phyloP scores from a whole-genome alignment of 1,140 invertebrate genomes.

The Pteromalus puparum region DNA sequence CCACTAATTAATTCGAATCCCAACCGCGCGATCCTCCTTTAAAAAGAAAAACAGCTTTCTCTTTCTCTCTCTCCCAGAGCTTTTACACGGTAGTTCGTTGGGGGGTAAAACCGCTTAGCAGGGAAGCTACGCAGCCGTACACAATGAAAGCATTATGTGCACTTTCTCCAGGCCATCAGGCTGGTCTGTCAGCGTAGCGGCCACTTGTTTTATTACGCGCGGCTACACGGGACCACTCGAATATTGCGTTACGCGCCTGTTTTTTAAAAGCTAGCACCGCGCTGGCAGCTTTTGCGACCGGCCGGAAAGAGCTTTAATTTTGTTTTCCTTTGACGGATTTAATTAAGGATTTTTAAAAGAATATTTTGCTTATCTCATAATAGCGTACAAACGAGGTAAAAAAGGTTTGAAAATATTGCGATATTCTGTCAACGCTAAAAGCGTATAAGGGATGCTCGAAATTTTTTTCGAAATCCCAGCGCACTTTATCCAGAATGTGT shows the following conservation, averaged over 20 bases:
- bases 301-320: background rate
- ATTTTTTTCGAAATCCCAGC: background rate
- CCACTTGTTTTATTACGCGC: constrained; percentile 12
- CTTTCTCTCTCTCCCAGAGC: background rate
- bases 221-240: too few species aligned
- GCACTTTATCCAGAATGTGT: background rate
- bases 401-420: too few species aligned
- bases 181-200: background rate
- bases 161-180: background rate
- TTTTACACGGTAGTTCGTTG: background rate
- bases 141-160: constrained; percentile 39
- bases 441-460: background rate
- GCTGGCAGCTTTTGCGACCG: background rate
- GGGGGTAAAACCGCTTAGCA: constrained; percentile 16
- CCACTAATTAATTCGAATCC: constrained; percentile 1
- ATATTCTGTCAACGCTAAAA: too few species aligned
- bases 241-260: background rate
- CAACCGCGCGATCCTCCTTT: too few species aligned
- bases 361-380: too few species aligned
- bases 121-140: background rate
- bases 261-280: background rate
- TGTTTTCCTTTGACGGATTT: background rate
- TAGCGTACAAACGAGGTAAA: too few species aligned
- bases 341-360: too few species aligned
- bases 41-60: background rate